A percentile compares a stretch with the other conserved stretches of the same genome.
Conservation (phyloP, 2,113 vertebrate species). For the Percina caprodes region DNA sequence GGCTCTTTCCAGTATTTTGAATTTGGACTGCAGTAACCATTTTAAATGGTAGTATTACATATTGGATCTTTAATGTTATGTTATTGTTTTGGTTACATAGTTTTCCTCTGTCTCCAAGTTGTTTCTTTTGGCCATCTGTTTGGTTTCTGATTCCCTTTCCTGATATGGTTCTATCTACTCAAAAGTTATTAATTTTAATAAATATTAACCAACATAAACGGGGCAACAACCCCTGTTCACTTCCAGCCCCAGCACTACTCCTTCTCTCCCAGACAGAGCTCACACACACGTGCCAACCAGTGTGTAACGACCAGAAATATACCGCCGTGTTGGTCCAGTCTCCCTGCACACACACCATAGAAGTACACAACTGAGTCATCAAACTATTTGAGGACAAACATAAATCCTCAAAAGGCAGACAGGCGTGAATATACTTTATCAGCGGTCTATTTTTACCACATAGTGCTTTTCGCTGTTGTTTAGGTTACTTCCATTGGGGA, state of each 20-base stretch:
- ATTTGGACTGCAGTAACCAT: too few relatives aligned
- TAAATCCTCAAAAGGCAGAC: constrained; percentile 56
- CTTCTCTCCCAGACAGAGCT: neutral
- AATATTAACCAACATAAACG: constrained; percentile 7
- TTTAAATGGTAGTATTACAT: too few relatives aligned
- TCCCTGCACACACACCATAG: constrained; percentile 7
- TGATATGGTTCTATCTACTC: neutral
- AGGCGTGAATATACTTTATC: constrained; percentile 41
- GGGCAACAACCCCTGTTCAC: neutral
- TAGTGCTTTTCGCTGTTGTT: constrained; percentile 41
- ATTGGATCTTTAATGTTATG: neutral
- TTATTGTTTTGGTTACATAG: neutral
- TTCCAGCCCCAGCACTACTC: neutral
- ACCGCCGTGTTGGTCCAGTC: neutral
- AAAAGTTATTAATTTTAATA: neutral
- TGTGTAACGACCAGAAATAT: constrained; percentile 4
- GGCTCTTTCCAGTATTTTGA: too few relatives aligned
- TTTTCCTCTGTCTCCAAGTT: neutral
- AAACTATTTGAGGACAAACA: constrained; percentile 44
- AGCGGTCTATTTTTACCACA: constrained; percentile 58
- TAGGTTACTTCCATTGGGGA: constrained; percentile 15
- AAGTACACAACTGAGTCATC: constrained; percentile 46
- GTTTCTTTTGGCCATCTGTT: too few relatives aligned
- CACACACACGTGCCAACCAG: constrained; percentile 5
- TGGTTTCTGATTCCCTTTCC: neutral